Base-by-base conservation (phyloP, 2,888 invertebrate species). In the Hydriomena furcata region DNA sequence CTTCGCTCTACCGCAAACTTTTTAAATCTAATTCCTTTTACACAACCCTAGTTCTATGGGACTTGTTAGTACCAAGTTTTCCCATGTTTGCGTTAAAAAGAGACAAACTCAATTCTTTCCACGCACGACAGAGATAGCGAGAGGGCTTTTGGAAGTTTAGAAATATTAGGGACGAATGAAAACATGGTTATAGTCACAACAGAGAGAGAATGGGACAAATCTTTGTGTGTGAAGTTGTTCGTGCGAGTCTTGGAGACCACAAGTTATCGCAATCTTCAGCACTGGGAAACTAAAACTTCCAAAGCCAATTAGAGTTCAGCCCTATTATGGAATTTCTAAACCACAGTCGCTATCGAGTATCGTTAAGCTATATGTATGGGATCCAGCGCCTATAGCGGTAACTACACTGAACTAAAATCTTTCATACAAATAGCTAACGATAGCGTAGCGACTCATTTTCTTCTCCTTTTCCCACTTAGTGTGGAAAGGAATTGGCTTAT, bases 1-100 rank as follows among this genome's bases (percentile, higher is more conserved):
- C 17, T 17, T 17, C 17, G 17, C 11, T 32, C 5, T 17, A 12
- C 11, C n/a, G 7, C 5, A 38, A 37, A 37, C 24, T 45, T 37
- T 36, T 35, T 20, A 44, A 49, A 49, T 30, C 41, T 13, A 38
- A 34, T 44, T 34, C 8, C 23, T 7, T 21, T 7, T 24, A 34
- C n/a, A 17, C 54, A 55, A 32, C 58, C 58, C 58, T 58, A 50
- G 44, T 42, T 44, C 40, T 42, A 52, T 35, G 37, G 20, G 52
- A 47, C 46, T 54, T 58, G 51, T 58, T 49, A 55, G 34, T 35
- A 27, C 45, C n/a, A 47, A 55, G 48, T 54, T 52, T 52, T 31
- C 38, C 41, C 49, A 37, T 49, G 43, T 46, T 40, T 41, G 43
- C 35, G 32, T 25, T 25, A 32, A 43, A 54, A 41, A 41, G 42